Percentiles rank a stretch among this genome's conserved stretches.
Evolutionary conservation across 2,797 vertebrate genomes (phyloP).

Genomic region (Myripristis murdjan): DNA sequence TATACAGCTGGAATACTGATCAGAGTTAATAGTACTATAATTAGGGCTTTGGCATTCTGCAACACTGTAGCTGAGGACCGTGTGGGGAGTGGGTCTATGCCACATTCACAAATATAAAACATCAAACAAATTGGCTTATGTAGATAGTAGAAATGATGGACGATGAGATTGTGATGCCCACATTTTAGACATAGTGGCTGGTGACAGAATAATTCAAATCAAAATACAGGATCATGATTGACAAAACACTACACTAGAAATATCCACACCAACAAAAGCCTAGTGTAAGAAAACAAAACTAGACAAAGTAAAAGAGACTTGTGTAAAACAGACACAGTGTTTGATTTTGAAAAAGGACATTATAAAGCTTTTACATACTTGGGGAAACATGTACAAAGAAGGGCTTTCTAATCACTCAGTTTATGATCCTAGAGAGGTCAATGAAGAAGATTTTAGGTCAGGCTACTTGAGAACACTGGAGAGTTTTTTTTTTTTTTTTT

Average conservation of each 20-base stretch:
- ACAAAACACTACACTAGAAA: slow-evolving; percentile 52
- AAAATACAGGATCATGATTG: slow-evolving; percentile 37
- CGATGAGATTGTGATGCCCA: slow-evolving; percentile 13
- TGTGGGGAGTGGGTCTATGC: slow-evolving; percentile 25
- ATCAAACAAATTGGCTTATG: slow-evolving; percentile 37
- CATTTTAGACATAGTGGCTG: slow-evolving; percentile 29
- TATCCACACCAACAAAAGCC: slow-evolving; percentile 50
- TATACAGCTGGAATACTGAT: slow-evolving; percentile 9
- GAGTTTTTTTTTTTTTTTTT: slow-evolving; percentile 3
- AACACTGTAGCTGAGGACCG: slow-evolving; percentile 39
- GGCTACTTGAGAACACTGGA: slow-evolving; percentile 33
- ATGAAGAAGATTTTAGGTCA: not conserved
- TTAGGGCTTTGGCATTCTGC: slow-evolving; percentile 67
- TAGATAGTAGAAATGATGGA: slow-evolving; percentile 23
- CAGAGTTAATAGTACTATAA: slow-evolving; percentile 13
- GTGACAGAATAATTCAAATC: slow-evolving; percentile 22
- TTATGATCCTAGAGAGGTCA: slow-evolving; percentile 8
- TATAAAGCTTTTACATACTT: slow-evolving; percentile 24
- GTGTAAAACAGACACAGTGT: slow-evolving; percentile 19
- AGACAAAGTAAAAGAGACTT: slow-evolving; percentile 34
- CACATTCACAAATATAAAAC: slow-evolving; percentile 59
- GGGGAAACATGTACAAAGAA: slow-evolving; percentile 16
- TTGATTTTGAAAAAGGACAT: slow-evolving; percentile 55
- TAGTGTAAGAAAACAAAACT: slow-evolving; percentile 43
- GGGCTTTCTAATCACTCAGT: slow-evolving; percentile 16